These are phyloP conservation scores for Drosophila bunnanda DNA, from an alignment of 2,888 invertebrate genomes.

Conservation along the genomic window DNA sequence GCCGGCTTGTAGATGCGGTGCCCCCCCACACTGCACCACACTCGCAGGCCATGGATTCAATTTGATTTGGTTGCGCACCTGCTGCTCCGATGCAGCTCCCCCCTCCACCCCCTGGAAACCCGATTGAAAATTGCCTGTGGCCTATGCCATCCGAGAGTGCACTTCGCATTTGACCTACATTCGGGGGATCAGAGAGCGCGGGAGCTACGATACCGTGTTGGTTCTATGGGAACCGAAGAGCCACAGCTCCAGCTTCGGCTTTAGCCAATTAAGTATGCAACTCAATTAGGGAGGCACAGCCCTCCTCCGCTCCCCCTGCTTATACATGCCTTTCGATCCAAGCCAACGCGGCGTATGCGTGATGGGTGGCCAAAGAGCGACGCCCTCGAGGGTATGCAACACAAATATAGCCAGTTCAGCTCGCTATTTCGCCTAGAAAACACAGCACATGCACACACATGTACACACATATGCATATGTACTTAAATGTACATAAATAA, in stretches of 20 bases:
- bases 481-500: slow-evolving; percentile 24
- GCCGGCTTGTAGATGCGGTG: slow-evolving; percentile 59
- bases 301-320: slow-evolving; percentile 24
- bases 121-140: slow-evolving; percentile 73
- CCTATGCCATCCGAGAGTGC: slow-evolving; percentile 63
- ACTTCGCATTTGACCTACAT: slow-evolving; percentile 73
- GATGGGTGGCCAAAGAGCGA: slow-evolving; percentile 41
- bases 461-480: slow-evolving; percentile 1
- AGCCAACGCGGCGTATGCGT: slow-evolving; percentile 55
- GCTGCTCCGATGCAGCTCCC: slow-evolving; percentile 47
- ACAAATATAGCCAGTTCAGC: slow-evolving; percentile 9
- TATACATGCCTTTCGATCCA: slow-evolving; percentile 8
- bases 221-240: slow-evolving; percentile 20
- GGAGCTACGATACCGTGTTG: slow-evolving; percentile 29
- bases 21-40: slow-evolving; percentile 3
- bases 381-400: slow-evolving; percentile 64
- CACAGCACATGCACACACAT: background rate
- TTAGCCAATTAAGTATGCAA: slow-evolving; percentile 60
- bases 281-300: slow-evolving; percentile 61
- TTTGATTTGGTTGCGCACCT: slow-evolving; percentile 68
- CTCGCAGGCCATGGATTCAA: slow-evolving; percentile 50
- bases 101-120: slow-evolving; percentile 50
- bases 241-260: slow-evolving; percentile 22
- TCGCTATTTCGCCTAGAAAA: background rate
- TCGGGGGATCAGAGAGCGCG: slow-evolving; percentile 40